Evolutionary conservation across 1,140 invertebrate species (phyloP).

Genomic region (Aphelenchoides fujianensis): DNA sequence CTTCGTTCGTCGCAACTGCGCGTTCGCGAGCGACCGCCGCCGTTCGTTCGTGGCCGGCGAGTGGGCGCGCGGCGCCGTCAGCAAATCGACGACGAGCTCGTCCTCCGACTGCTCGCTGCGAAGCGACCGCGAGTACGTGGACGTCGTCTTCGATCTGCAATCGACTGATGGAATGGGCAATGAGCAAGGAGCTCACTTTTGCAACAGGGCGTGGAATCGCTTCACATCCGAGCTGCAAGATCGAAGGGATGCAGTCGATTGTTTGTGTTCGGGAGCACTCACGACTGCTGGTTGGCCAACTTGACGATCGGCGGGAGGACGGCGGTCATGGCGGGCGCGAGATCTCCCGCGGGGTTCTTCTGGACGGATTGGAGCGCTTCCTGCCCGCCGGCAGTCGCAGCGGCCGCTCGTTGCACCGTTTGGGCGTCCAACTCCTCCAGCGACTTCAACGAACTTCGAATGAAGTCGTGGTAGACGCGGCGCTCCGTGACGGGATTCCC

Average conservation of each 20-base stretch:
- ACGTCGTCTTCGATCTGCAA: not conserved
- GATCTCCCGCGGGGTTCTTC: slow-evolving; percentile 2
- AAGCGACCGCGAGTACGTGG: not conserved
- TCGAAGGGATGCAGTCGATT: too few relatives aligned
- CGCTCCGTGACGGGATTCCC: slow-evolving; percentile 42
- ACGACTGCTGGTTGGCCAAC: slow-evolving; percentile 15
- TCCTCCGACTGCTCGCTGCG: not conserved
- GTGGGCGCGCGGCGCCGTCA: not conserved
- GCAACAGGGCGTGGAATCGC: not conserved
- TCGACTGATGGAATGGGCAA: not conserved
- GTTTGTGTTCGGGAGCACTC: too few relatives aligned
- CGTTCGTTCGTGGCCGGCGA: not conserved
- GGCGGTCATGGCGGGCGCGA: not conserved
- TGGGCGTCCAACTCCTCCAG: slow-evolving; percentile 22
- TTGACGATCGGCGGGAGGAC: not conserved
- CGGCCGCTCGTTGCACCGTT: slow-evolving; percentile 3
- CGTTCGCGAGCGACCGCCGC: not conserved
- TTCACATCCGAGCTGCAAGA: slow-evolving; percentile 4
- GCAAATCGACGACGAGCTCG: not conserved
- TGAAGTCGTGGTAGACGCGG: slow-evolving; percentile 37
- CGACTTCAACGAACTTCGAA: slow-evolving; percentile 17
- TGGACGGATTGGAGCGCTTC: too few relatives aligned
- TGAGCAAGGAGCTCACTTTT: slow-evolving; percentile 5
- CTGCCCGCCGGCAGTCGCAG: not conserved
- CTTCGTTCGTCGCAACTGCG: not conserved